Evolutionary conservation across 2,888 invertebrate species (phyloP), one percentile per base, ranked within the genome.

Genomic region (Erebia palarica): DNA sequence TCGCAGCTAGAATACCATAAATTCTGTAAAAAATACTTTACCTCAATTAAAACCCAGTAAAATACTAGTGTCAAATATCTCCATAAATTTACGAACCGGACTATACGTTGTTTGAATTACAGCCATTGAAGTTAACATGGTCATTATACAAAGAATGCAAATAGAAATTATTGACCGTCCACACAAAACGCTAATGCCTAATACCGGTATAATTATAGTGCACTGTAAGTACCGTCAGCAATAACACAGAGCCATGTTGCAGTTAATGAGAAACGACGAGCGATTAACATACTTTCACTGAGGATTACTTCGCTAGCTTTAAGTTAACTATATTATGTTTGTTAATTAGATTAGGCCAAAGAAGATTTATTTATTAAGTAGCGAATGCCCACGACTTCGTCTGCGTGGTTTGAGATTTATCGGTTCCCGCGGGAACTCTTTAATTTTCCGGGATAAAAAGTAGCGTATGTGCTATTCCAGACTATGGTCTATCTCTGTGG

Each of bases 241-340:
- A 53, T 44, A 55, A 27, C 49, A 16, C n/a, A 53, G 27, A 65
- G 16, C n/a, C 53, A 16, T 44, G 60, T 60, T 36, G 53, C 51
- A 57, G 55, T 70, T 69, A 65, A 70, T 65, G 65, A 70, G 69
- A 65, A 65, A 70, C 69, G 65, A 16, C 27, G 55, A 11, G 60
- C 47, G 61, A 59, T 60, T 70, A 60, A 60, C 69, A 70, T 53
- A 70, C 70, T 70, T 70, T 70, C 70, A 65, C 70, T 65, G 42
- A 18, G 47, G 51, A 70, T 65, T 60, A 70, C 42, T 21, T 55
- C 16, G 53, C 16, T 1, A 57, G 60, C 44, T 63, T 21, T 18
- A n/a, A 60, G 60, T 16, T 60, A 63, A 60, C 47, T 9, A 21
- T 49, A 47, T 63, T 21, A 47, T 14, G 63, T 3, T 14, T 21